Evolutionary conservation across 2,888 invertebrate genomes (phyloP), one percentile per base, ranked within the genome.

Genomic region (Cetonia aurata): DNA sequence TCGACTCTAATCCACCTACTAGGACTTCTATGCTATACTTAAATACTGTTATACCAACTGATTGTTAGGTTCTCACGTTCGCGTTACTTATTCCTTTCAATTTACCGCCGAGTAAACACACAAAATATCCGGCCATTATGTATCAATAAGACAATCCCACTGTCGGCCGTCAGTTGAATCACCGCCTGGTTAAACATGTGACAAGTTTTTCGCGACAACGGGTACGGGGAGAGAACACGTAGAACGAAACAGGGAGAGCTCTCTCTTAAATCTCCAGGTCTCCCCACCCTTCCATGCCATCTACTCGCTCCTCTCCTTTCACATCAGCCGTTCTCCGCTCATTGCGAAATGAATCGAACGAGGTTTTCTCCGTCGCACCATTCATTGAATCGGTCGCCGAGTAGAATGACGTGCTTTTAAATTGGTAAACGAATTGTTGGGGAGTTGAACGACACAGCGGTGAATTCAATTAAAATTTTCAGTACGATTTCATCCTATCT

Each of bases 61-160:
- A 60, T 60, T 60, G 60, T 60, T 44, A 31, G 62, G 50, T 65
- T 65, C 62, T 52, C 62, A 65, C 62, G 62, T 65, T 50, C 52
- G 62, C 50, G 17, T 65, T 65, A 15, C 37, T 65, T 65, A n/a
- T 37, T 52, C 37, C 62, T 65, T 65, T 65, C 62, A 65, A 41
- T 65, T 65, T 52, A 65, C 62, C 62, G 50, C 8, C 41, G 12
- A 15, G 50, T 65, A 65, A 65, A 65, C 50, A 65, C 37, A 37
- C 50, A 65, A 65, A 65, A 52, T 65, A 65, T 65, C 62, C 62
- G 62, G 62, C 37, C 37, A 65, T 65, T 65, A 65, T 65, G 62
- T 65, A 65, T 65, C 62, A 65, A 65, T 65, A 65, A 65, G 62
- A 65, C 62, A 65, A 65, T 65, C 41, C 50, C 33, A 65, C 12